phyloP scores from a whole-genome alignment of 2,797 vertebrate species.

The Prionace glauca region DNA sequence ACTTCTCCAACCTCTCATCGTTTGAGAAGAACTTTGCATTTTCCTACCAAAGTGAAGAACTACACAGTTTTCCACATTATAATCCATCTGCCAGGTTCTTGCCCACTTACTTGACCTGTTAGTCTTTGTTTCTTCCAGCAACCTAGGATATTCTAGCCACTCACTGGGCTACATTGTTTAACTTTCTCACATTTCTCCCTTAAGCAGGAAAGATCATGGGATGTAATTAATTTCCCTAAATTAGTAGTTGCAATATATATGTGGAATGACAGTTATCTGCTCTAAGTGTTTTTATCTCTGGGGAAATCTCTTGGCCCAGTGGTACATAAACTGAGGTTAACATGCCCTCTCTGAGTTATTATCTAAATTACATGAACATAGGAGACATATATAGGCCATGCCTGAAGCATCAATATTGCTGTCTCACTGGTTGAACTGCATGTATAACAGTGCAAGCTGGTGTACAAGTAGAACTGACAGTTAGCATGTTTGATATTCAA shows the following conservation, averaged over 20 bases:
- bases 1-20: background rate
- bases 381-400: background rate
- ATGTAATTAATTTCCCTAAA: background rate
- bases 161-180: background rate
- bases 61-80: background rate
- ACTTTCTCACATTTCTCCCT: background rate
- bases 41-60: background rate
- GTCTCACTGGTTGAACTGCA: background rate
- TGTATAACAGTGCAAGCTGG: background rate
- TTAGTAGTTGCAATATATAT: background rate
- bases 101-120: background rate
- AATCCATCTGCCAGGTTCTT: background rate
- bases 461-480: constrained; percentile 52
- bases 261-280: background rate
- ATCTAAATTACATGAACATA: constrained; percentile 11
- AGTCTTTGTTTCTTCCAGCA: background rate
- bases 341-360: background rate
- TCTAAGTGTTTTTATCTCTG: background rate
- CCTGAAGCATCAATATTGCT: background rate
- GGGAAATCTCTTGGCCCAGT: background rate
- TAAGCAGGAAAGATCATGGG: background rate
- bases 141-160: background rate
- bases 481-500: constrained; percentile 40
- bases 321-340: background rate
- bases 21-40: background rate